These are phyloP conservation scores for Mobula birostris DNA, from an alignment of 2,113 vertebrate species.

Conservation along the genomic window DNA sequence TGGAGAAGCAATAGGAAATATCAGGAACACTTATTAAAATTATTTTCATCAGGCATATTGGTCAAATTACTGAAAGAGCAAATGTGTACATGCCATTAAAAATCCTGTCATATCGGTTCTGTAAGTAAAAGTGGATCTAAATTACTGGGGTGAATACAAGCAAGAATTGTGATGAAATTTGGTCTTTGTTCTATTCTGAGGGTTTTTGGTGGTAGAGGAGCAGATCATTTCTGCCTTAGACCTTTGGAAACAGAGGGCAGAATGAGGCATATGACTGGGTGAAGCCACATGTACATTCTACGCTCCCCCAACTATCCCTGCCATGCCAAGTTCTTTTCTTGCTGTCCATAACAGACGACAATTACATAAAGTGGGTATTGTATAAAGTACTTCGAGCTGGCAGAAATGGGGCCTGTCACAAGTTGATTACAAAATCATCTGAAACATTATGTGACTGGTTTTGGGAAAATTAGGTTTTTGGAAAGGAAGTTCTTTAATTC, in stretches of 20 bases:
- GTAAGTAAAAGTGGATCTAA: neutral
- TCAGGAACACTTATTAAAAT: neutral
- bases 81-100: neutral
- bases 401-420: neutral
- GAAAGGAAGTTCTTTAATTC: neutral
- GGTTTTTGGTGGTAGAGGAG: neutral
- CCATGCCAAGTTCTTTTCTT: neutral
- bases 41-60: neutral
- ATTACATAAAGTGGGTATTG: neutral
- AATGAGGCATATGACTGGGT: neutral
- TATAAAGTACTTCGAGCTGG: neutral
- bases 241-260: neutral
- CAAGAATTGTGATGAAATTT: neutral
- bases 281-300: neutral
- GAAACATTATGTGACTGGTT: neutral
- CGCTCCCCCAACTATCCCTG: no score
- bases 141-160: neutral
- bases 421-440: neutral
- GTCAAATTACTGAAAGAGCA: neutral
- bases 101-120: neutral
- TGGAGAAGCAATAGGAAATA: neutral
- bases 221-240: neutral
- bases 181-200: neutral
- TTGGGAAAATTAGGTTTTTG: neutral
- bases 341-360: neutral